Evolutionary conservation across 2,888 invertebrate genomes (phyloP).

Genomic region (Andrena hattorfiana): DNA sequence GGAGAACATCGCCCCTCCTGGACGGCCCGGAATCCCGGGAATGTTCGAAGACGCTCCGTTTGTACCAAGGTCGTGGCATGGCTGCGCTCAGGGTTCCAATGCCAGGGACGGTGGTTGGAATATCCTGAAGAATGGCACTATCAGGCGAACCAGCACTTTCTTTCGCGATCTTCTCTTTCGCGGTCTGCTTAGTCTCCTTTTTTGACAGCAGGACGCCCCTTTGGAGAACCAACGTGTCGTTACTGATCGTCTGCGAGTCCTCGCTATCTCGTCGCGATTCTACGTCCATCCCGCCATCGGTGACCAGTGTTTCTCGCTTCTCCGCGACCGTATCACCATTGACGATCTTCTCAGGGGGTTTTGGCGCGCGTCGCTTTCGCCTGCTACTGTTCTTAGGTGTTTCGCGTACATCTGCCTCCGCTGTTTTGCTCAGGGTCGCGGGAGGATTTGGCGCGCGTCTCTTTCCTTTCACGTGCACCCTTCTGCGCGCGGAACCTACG

Average conservation of each 20-base stretch:
- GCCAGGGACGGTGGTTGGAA: conserved; percentile 26
- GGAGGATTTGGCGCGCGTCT: conserved; percentile 91
- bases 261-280: conserved; percentile 47
- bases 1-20: conserved; percentile 73
- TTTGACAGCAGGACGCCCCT: conserved; percentile 79
- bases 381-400: conserved; percentile 65
- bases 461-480: conserved; percentile 91
- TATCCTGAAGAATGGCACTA: conserved; percentile 36
- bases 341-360: conserved; percentile 84
- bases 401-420: conserved; percentile 62
- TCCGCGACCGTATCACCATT: conserved; percentile 49
- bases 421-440: conserved; percentile 49
- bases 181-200: conserved; percentile 56
- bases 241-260: conserved; percentile 75
- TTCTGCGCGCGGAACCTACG: conserved; percentile 86
- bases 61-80: conserved; percentile 89
- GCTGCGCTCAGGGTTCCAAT: conserved; percentile 69
- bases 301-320: conserved; percentile 44
- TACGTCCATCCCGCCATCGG: conserved; percentile 67
- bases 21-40: conserved; percentile 74
- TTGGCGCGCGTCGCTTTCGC: conserved; percentile 87
- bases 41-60: conserved; percentile 86
- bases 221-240: conserved; percentile 81
- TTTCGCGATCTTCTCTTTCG: conserved; percentile 43
- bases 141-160: conserved; percentile 25